Evolutionary conservation across 2,797 vertebrate species (phyloP).

Genomic region (Pogonophryne albipinna): DNA sequence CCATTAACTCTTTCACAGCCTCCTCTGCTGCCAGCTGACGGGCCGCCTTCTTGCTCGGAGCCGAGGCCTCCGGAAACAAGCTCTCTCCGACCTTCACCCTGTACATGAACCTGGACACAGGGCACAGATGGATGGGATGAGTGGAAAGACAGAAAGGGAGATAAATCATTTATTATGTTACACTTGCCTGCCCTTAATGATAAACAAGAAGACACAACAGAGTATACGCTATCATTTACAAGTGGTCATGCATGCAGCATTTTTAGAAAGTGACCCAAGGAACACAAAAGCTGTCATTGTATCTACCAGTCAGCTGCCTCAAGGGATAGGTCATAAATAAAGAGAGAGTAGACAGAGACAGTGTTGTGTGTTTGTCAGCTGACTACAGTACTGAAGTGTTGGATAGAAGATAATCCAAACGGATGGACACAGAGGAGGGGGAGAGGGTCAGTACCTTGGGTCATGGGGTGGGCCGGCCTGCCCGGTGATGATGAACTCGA

Average conservation of each 20-base stretch:
- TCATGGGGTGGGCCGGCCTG: slow-evolving; percentile 96
- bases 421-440: slow-evolving; percentile 24
- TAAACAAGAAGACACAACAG: neutral
- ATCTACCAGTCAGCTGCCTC: neutral
- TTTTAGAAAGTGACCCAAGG: neutral
- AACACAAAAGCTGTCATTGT: slow-evolving; percentile 20
- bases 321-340: slow-evolving; percentile 4
- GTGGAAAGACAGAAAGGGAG: neutral
- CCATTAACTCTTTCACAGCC: slow-evolving; percentile 92
- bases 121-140: slow-evolving; percentile 9
- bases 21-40: slow-evolving; percentile 96
- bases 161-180: neutral
- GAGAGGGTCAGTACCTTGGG: slow-evolving; percentile 87
- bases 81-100: slow-evolving; percentile 92
- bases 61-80: slow-evolving; percentile 90
- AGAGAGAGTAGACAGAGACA: slow-evolving; percentile 32
- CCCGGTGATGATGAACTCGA: slow-evolving; percentile 93
- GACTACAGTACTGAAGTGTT: slow-evolving; percentile 34
- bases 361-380: slow-evolving; percentile 60
- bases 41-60: slow-evolving; percentile 96
- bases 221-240: neutral
- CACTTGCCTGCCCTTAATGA: slow-evolving; percentile 9
- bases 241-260: slow-evolving; percentile 6
- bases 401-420: slow-evolving; percentile 2
- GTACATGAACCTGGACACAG: slow-evolving; percentile 91